Conservation (phyloP, 2,797 vertebrate genomes). For the Alauda arvensis region DNA sequence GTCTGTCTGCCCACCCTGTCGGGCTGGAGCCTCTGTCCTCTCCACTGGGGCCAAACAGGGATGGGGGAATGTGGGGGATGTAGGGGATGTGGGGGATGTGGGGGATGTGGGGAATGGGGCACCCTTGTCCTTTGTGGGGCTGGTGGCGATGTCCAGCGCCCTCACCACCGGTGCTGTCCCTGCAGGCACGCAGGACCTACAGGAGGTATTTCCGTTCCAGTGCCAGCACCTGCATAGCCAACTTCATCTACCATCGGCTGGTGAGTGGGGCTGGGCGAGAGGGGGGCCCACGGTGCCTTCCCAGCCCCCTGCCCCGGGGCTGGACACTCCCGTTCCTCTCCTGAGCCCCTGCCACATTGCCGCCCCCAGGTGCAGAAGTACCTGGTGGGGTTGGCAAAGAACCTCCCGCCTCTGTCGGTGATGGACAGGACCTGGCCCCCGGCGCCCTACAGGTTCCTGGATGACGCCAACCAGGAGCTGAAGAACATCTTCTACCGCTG, state of each 20-base stretch:
- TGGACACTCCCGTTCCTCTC: accelerated
- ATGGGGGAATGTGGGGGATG: not conserved
- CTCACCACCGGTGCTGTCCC: accelerated
- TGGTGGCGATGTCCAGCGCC: accelerated
- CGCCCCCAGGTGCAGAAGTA: conserved; percentile 61
- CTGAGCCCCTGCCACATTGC: accelerated
- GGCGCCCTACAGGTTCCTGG: conserved; percentile 60
- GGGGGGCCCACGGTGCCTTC: not conserved
- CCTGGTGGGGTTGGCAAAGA: conserved; percentile 58
- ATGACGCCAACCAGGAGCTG: conserved; percentile 53
- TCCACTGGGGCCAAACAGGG: accelerated
- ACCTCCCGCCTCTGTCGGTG: conserved; percentile 56
- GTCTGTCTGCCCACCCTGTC: conserved; percentile 9
- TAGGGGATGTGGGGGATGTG: accelerated
- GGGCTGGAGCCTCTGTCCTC: not conserved
- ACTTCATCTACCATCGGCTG: conserved; percentile 72
- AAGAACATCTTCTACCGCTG: conserved; percentile 69
- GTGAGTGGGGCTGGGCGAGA: conserved; percentile 31
- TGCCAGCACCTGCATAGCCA: conserved; percentile 54
- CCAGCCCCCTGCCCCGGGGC: not conserved
- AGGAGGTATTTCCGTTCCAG: conserved; percentile 69
- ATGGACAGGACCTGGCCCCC: conserved; percentile 65
- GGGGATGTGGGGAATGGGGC: accelerated
- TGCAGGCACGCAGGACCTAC: conserved; percentile 68
- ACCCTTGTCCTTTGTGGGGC: accelerated